These are phyloP conservation scores for Syngnathus floridae DNA, from an alignment of 2,113 vertebrate species.

Conservation along the genomic window DNA sequence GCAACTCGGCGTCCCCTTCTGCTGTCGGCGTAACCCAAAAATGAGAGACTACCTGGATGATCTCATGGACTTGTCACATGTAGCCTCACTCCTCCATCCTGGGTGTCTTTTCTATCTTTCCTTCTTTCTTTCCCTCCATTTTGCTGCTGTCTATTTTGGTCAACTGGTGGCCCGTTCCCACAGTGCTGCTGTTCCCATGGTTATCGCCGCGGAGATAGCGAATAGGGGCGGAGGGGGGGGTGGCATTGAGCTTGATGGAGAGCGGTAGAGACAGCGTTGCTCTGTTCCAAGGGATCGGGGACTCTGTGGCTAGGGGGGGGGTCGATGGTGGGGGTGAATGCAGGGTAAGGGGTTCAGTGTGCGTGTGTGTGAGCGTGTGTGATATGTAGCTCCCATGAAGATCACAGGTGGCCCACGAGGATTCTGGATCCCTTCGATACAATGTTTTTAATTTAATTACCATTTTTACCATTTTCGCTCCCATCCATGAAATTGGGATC, in stretches of 20 bases:
- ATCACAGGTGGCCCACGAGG: slow-evolving; percentile 52
- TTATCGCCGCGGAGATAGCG: slow-evolving; percentile 74
- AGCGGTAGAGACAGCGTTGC: slow-evolving; percentile 68
- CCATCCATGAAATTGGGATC: background rate
- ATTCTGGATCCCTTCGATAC: slow-evolving; percentile 8
- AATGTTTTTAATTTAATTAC: slow-evolving; percentile 31
- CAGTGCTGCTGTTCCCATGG: slow-evolving; percentile 77
- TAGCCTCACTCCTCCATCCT: slow-evolving; percentile 45
- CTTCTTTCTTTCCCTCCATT: slow-evolving; percentile 67
- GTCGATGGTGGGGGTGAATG: slow-evolving; percentile 18
- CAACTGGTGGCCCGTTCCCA: slow-evolving; percentile 74
- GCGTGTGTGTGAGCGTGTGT: slow-evolving; percentile 46
- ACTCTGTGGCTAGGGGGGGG: slow-evolving; percentile 49
- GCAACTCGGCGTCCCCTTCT: slow-evolving; percentile 35
- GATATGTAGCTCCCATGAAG: slow-evolving; percentile 58
- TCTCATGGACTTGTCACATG: slow-evolving; percentile 53
- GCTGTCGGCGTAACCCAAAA: slow-evolving; percentile 43
- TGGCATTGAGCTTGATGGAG: slow-evolving; percentile 62
- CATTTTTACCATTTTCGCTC: background rate
- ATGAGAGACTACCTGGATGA: slow-evolving; percentile 67
- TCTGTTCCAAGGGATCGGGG: slow-evolving; percentile 71
- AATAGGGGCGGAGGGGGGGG: slow-evolving; percentile 34
- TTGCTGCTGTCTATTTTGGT: slow-evolving; percentile 75
- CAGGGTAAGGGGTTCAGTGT: slow-evolving; percentile 39
- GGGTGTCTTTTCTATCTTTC: slow-evolving; percentile 45